A percentile compares a stretch with the other conserved stretches of the same genome.
phyloP scores from a whole-genome alignment of 2,888 invertebrate species.

The Reticulitermes lucifugus region DNA sequence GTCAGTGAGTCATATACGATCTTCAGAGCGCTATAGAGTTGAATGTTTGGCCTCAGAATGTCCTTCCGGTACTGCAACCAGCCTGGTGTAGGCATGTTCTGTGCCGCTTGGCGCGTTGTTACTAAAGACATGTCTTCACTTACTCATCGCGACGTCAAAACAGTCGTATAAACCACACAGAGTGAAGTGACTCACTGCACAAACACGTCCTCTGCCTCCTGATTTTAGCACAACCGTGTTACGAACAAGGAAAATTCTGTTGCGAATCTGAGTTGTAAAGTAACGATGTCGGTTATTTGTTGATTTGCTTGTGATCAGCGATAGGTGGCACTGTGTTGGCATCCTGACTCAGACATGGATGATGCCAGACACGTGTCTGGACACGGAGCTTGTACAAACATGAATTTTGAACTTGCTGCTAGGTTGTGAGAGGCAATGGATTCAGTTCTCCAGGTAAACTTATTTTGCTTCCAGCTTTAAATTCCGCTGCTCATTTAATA shows the following conservation, averaged over 20 bases:
- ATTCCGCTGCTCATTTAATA: too few species aligned
- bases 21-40: too few species aligned
- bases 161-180: neutral
- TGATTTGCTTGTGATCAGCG: neutral
- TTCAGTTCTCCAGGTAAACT: too few species aligned
- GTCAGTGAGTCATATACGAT: too few species aligned
- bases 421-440: too few species aligned
- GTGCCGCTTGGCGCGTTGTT: too few species aligned
- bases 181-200: slow-evolving; percentile 8
- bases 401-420: too few species aligned
- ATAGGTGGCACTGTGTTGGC: neutral
- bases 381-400: too few species aligned
- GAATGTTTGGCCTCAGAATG: neutral
- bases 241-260: slow-evolving; percentile 3
- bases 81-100: too few species aligned
- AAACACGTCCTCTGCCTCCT: neutral
- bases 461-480: too few species aligned
- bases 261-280: neutral
- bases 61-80: too few species aligned
- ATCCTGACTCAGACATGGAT: neutral
- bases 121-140: neutral
- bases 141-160: neutral
- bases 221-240: neutral
- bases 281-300: neutral
- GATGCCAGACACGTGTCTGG: too few species aligned